Evolutionary conservation across 92 coral and sea anemone genomes (phyloP).

Genomic region (Heteractis magnifica): DNA sequence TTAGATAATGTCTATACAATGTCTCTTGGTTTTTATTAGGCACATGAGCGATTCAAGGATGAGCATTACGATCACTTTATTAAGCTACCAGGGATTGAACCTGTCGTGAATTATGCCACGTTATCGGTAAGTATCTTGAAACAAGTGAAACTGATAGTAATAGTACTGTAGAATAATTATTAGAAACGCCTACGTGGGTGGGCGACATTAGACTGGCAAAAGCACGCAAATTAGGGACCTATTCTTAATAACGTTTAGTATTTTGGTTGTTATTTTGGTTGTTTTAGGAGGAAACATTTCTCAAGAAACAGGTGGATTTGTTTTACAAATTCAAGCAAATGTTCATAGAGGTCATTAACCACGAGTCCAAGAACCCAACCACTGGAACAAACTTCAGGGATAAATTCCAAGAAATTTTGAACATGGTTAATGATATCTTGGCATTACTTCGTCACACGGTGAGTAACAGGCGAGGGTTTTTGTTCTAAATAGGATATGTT

Average conservation of each 20-base stretch:
- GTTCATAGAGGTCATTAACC: constrained; percentile 13
- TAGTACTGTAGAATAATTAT: neutral
- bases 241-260: no score
- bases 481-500: no score
- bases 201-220: no score
- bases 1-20: neutral
- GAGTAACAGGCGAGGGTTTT: neutral
- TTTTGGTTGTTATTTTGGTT: neutral
- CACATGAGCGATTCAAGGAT: constrained; percentile 33
- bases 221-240: no score
- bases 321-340: constrained; percentile 24
- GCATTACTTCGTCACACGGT: constrained; percentile 22
- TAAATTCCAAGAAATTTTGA: constrained; percentile 16
- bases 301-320: constrained; percentile 11
- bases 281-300: constrained; percentile 47
- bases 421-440: constrained; percentile 7
- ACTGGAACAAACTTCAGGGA: constrained; percentile 13
- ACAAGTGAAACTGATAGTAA: neutral
- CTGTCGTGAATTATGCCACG: constrained; percentile 4
- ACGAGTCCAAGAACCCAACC: constrained; percentile 21
- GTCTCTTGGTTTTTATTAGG: constrained; percentile 18
- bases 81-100: constrained; percentile 13
- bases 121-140: constrained; percentile 43
- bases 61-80: constrained; percentile 33
- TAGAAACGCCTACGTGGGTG: no score